phyloP scores from a whole-genome alignment of 1,140 invertebrate species.

The Papilio dardanus region DNA sequence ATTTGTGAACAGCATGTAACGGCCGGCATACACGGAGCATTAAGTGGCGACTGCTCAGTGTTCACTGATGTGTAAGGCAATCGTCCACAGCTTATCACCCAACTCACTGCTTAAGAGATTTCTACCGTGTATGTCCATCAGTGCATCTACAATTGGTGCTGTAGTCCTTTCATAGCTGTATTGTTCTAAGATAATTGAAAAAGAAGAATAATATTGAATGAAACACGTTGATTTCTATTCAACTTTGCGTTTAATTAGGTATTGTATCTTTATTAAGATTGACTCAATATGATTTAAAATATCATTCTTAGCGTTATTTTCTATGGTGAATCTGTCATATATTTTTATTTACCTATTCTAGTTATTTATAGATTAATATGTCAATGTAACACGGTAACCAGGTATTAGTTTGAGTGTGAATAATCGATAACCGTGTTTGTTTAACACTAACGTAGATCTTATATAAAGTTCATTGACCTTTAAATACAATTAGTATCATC shows the following conservation, averaged over 20 bases:
- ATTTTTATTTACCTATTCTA: slow-evolving; percentile 1
- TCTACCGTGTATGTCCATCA: background rate
- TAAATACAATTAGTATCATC: slow-evolving; percentile 4
- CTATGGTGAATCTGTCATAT: background rate
- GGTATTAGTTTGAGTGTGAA: slow-evolving; percentile 12
- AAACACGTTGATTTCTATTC: background rate
- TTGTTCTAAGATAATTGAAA: background rate
- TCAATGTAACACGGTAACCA: background rate
- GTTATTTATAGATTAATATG: slow-evolving; percentile 23
- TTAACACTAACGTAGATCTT: background rate
- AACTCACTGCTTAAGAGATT: background rate
- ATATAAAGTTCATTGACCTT: slow-evolving; percentile 29
- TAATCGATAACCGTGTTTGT: slow-evolving; percentile 28
- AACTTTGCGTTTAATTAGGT: background rate
- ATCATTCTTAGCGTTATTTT: background rate
- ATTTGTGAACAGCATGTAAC: background rate
- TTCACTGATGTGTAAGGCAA: background rate
- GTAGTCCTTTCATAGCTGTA: background rate
- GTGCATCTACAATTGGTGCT: background rate
- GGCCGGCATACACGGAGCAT: background rate
- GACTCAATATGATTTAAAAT: background rate
- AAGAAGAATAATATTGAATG: background rate
- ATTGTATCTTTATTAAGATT: background rate
- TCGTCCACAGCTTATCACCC: background rate
- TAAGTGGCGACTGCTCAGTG: background rate